Evolutionary conservation across 2,888 invertebrate species (phyloP).

Genomic region (Morpho helenor): DNA sequence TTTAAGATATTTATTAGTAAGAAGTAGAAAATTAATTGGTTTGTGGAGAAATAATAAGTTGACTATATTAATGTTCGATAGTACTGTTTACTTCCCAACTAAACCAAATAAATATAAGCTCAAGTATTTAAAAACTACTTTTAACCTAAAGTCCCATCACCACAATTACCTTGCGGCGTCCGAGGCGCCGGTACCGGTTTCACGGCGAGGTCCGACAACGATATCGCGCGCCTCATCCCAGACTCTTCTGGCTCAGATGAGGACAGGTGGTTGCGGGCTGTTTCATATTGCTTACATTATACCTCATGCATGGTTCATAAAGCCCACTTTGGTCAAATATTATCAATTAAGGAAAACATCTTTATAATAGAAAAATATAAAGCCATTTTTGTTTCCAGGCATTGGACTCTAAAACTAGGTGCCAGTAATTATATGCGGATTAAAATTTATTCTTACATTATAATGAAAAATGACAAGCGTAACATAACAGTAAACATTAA

Average conservation of each 20-base stretch:
- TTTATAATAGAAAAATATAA: neutral
- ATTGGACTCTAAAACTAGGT: too few relatives aligned
- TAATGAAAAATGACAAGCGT: too few relatives aligned
- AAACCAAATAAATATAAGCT: too few relatives aligned
- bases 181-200: slow-evolving; percentile 81
- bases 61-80: too few relatives aligned
- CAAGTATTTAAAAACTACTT: neutral
- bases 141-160: slow-evolving; percentile 24
- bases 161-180: slow-evolving; percentile 78
- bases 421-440: too few relatives aligned
- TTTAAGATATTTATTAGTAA: too few relatives aligned
- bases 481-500: too few relatives aligned
- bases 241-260: slow-evolving; percentile 58
- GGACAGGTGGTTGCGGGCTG: slow-evolving; percentile 59
- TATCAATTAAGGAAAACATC: neutral
- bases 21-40: too few relatives aligned
- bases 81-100: too few relatives aligned
- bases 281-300: slow-evolving; percentile 18
- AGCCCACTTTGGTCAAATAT: slow-evolving; percentile 6
- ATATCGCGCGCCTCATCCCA: slow-evolving; percentile 88
- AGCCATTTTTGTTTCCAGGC: too few relatives aligned
- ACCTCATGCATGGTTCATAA: slow-evolving; percentile 5
- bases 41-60: too few relatives aligned
- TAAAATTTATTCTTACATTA: too few relatives aligned
- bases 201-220: slow-evolving; percentile 86